Conservation (phyloP, 2,888 invertebrate genomes). For the Tetranychus piercei region DNA sequence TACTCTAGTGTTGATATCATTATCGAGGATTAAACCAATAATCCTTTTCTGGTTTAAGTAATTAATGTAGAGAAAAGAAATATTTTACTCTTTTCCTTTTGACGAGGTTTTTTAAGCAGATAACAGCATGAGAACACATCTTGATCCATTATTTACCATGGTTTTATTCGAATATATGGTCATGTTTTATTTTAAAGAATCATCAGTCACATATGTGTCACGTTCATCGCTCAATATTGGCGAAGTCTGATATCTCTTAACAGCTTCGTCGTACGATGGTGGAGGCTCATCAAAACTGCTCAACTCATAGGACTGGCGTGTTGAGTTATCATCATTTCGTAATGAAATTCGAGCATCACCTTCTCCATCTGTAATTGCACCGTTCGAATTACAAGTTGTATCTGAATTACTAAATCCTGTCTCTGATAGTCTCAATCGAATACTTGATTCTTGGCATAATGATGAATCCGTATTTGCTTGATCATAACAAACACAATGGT, state of each 20-base stretch:
- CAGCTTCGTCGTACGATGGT: neutral
- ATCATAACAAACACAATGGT: constrained; percentile 1
- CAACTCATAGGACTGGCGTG: neutral
- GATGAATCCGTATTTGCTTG: neutral
- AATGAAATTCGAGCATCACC: neutral
- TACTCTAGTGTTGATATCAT: no score
- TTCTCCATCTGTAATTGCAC: neutral
- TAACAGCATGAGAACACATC: no score
- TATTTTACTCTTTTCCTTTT: no score
- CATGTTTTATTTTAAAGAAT: neutral
- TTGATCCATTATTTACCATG: no score
- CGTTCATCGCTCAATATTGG: neutral
- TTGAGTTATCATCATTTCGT: neutral
- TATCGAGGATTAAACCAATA: no score
- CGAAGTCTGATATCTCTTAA: neutral
- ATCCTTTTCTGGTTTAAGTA: no score
- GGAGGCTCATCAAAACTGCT: neutral
- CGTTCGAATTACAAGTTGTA: neutral
- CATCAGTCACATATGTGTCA: neutral
- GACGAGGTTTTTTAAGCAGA: no score
- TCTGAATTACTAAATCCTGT: neutral
- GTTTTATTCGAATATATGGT: no score
- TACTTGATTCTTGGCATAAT: neutral
- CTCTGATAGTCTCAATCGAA: neutral
- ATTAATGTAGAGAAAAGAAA: no score